Percentiles rank a stretch among this genome's conserved stretches.
phyloP scores from a whole-genome alignment of 1,140 invertebrate species.

The Chrysomallon squamiferum region DNA sequence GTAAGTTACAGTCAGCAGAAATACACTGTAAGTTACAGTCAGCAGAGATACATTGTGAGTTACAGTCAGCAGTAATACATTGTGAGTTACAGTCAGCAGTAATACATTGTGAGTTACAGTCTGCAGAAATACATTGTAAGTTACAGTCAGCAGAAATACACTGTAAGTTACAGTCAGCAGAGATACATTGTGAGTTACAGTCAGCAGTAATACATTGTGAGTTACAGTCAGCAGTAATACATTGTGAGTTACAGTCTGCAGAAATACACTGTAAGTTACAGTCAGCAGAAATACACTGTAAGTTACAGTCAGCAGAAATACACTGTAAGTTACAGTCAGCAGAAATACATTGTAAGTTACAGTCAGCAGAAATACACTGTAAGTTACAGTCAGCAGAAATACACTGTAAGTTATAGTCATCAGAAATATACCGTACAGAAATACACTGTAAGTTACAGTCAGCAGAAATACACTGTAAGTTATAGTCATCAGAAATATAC shows the following conservation, averaged over 20 bases:
- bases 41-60: not conserved
- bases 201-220: too few species aligned
- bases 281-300: not conserved
- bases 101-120: not conserved
- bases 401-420: too few species aligned
- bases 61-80: not conserved
- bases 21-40: not conserved
- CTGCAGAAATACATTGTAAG: too few species aligned
- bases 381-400: not conserved
- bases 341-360: too few species aligned
- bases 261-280: not conserved
- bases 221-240: not conserved
- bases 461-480: not conserved
- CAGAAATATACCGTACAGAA: too few species aligned
- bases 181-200: not conserved
- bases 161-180: not conserved
- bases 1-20: not conserved
- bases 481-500: not conserved
- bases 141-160: not conserved
- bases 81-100: not conserved
- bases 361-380: not conserved
- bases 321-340: not conserved
- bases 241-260: not conserved
- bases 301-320: not conserved
- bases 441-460: not conserved